Evolutionary conservation across 2,113 vertebrate genomes (phyloP).

Genomic region (Silurus meridionalis): DNA sequence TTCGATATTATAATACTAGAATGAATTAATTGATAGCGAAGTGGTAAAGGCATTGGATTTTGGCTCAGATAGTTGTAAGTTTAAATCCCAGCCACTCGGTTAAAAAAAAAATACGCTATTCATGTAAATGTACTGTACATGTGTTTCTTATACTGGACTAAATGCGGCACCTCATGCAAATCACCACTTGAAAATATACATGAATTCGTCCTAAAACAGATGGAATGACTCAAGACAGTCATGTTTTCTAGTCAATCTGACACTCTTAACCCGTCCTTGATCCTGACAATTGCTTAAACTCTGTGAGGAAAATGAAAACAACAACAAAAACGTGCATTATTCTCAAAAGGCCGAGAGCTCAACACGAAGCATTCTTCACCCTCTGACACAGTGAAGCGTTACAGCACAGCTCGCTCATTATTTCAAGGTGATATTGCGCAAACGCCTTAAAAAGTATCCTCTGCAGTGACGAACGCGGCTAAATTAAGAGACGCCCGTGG

Average conservation of each 20-base stretch:
- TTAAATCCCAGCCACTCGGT: too few species aligned
- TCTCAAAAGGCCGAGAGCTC: not conserved
- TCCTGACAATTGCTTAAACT: not conserved
- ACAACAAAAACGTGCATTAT: not conserved
- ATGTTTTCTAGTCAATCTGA: not conserved
- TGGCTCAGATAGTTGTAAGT: too few species aligned
- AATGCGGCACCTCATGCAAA: not conserved
- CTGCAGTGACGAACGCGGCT: constrained; percentile 38
- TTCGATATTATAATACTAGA: too few species aligned
- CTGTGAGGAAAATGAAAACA: not conserved
- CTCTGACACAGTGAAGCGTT: not conserved
- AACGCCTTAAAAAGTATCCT: constrained; percentile 29
- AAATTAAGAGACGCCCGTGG: constrained; percentile 37
- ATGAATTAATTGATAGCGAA: too few species aligned
- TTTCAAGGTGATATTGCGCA: constrained; percentile 28
- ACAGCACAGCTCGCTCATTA: not conserved
- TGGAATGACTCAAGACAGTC: not conserved
- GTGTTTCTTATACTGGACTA: not conserved
- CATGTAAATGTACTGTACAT: too few species aligned
- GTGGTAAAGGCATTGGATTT: too few species aligned
- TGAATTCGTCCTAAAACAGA: not conserved
- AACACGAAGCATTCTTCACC: not conserved
- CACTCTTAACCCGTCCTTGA: constrained; percentile 1
- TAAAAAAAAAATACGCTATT: too few species aligned
- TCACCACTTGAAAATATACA: not conserved